Evolutionary conservation across 2,113 vertebrate species (phyloP).

Genomic region (Diphyllodes magnificus): DNA sequence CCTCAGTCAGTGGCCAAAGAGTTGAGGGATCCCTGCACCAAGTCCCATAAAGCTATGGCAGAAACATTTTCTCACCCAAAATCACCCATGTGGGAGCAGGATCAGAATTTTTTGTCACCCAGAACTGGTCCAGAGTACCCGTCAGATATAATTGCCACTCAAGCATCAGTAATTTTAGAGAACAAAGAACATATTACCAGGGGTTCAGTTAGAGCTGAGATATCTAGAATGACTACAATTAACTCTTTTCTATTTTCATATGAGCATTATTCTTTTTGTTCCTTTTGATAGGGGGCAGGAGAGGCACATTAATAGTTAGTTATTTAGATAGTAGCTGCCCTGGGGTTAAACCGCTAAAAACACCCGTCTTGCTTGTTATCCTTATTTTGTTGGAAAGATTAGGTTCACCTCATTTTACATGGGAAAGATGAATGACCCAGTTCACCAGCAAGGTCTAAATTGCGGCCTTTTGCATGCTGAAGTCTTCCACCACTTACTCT

Average conservation of each 20-base stretch:
- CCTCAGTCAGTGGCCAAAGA: neutral
- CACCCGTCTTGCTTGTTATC: neutral
- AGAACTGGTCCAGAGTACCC: neutral
- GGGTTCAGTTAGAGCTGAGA: neutral
- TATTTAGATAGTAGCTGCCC: slow-evolving; percentile 31
- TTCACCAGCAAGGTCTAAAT: slow-evolving; percentile 25
- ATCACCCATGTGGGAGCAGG: neutral
- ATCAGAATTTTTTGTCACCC: neutral
- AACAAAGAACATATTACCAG: neutral
- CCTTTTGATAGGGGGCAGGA: neutral
- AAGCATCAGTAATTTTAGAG: neutral
- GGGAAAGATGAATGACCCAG: slow-evolving; percentile 40
- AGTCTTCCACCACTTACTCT: slow-evolving; percentile 42
- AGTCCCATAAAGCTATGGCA: neutral
- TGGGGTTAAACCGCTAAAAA: slow-evolving; percentile 42
- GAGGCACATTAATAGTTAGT: neutral
- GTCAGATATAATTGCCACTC: neutral
- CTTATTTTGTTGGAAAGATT: slow-evolving; percentile 29
- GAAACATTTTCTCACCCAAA: neutral
- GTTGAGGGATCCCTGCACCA: neutral
- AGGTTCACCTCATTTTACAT: slow-evolving; percentile 32
- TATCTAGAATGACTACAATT: neutral
- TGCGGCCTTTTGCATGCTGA: slow-evolving; percentile 42
- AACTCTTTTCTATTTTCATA: neutral
- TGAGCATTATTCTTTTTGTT: neutral